Evolutionary conservation across 92 coral and sea anemone species (phyloP), one percentile per base, ranked within the genome.

Genomic region (Paragorgia papillata): DNA sequence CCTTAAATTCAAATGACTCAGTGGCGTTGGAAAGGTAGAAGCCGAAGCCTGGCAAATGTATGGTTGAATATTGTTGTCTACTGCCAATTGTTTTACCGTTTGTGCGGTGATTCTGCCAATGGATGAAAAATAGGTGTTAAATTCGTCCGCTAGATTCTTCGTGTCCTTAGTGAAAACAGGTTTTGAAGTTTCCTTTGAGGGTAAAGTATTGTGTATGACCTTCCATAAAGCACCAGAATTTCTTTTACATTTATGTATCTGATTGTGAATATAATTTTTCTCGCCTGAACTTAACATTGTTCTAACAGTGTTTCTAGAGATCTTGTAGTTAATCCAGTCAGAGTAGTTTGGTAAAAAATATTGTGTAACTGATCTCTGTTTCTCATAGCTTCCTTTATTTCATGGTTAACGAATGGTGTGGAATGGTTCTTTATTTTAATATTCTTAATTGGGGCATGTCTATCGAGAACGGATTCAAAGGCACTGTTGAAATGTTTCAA

Each of bases 361-460:
- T 55, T 9, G 17, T 74, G 68, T 30, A 74, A 28, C 24, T 27
- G 51, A 46, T 74, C 68, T 56, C 68, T 57, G 49, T 15, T 29
- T 55, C 51, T 29, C 68, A 74, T 57, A 31, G 30, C 41, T 32
- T 32, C 44, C 50, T 57, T 74, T 29, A 57, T 74, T 34, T 74
- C 31, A n/a, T 35, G 31, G 48, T 29, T 57, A 6, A 74, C 80
- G 25, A 74, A 74, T 12, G 54, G 27, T 5, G 19, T 19, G 19
- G 68, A 7, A 18, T 67, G 48, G 49, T 31, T 25, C 33, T 27
- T 33, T 21, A 56, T 55, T 74, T 55, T 57, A 19, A 73, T 34
- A 3, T 33, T 19, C 33, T 58, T 75, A 10, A 75, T 43, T 29
- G 81, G 71, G 20, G 81, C 81, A 57, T 75, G 40, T 20, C 22